Evolutionary conservation across 1,140 invertebrate genomes (phyloP), one percentile per base, ranked within the genome.

Genomic region (Coelopa frigida): DNA sequence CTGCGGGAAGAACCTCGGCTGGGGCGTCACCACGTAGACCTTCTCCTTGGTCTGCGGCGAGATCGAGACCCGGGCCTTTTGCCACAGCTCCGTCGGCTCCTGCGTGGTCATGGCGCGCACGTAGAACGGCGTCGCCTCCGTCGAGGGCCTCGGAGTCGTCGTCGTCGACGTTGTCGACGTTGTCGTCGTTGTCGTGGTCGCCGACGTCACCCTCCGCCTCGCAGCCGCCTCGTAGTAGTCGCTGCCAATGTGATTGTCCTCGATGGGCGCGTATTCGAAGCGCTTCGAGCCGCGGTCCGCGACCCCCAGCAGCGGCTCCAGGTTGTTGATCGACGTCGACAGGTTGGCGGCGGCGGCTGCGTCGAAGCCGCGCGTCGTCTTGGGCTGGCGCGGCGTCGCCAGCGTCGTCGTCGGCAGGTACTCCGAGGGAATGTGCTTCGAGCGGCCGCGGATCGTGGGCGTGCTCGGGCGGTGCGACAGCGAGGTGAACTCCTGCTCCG

Each of bases 1-100:
- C 39, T 33, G 54, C 24, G 36, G 31, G 20, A 50, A 44, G 71
- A 60, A 58, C 48, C 55, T 46, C 17, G 82, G 73, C 48, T 81
- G 78, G 7, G 84, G 83, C 3, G 85, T 87, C 2, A 87, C 84
- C 8, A 87, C 79, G 54, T 86, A 86, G 0, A 87, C 76, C 64
- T 82, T 83, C 69, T 88, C 85, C 51, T 82, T 84, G 4, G 81
- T 84, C 31, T 80, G 65, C 23, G 82, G 76, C 3, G 82, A 80
- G 53, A 84, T 79, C 8, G 81, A 79, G n/a, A 83, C 76, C 60
- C 81, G 74, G 44, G 81, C 72, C 52, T 74, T 63, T 18, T 80
- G 76, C 82, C 83, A 85, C 3, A 73, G 70, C 14, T 76, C 74
- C 38, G 56, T 57, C 18, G 59, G 53, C 5, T 58, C 50, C 5